Evolutionary conservation across 2,888 invertebrate species (phyloP).

Genomic region (Xanthorhoe spadicearia): DNA sequence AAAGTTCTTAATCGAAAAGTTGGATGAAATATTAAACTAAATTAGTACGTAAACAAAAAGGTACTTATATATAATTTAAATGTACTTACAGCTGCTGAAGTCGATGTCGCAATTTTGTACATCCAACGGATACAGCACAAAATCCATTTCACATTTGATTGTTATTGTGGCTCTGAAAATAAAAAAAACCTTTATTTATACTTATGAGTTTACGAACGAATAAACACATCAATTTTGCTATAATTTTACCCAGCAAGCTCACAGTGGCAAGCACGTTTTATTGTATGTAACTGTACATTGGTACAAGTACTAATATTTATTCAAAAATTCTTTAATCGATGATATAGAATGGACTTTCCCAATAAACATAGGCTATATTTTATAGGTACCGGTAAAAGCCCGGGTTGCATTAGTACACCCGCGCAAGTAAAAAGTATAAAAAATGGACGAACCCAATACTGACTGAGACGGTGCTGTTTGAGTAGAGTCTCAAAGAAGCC

Average conservation of each 20-base stretch:
- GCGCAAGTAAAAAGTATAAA: conserved; percentile 34
- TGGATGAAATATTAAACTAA: too few relatives aligned
- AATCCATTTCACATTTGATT: conserved; percentile 88
- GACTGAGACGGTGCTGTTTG: conserved; percentile 86
- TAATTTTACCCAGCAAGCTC: too few relatives aligned
- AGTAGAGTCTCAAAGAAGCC: conserved; percentile 85
- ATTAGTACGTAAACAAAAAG: too few relatives aligned
- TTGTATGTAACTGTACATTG: too few relatives aligned
- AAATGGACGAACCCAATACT: conserved; percentile 85
- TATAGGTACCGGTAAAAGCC: too few relatives aligned
- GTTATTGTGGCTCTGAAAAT: conserved; percentile 85
- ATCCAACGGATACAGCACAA: conserved; percentile 86
- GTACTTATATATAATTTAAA: conserved; percentile 30
- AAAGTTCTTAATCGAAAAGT: too few relatives aligned
- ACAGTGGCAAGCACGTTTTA: too few relatives aligned
- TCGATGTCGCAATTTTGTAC: conserved; percentile 87
- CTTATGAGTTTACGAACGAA: background rate
- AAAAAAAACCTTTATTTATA: conserved; percentile 26
- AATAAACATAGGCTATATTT: too few relatives aligned
- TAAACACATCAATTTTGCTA: too few relatives aligned
- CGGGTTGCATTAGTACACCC: background rate
- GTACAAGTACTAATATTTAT: too few relatives aligned
- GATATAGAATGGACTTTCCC: too few relatives aligned
- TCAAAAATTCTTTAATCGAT: too few relatives aligned
- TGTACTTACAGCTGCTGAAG: conserved; percentile 87